Percentiles rank a stretch among this genome's conserved stretches.
These are phyloP conservation scores for Oncorhynchus kisutch DNA, from an alignment of 2,113 vertebrate genomes.

Conservation along the genomic window DNA sequence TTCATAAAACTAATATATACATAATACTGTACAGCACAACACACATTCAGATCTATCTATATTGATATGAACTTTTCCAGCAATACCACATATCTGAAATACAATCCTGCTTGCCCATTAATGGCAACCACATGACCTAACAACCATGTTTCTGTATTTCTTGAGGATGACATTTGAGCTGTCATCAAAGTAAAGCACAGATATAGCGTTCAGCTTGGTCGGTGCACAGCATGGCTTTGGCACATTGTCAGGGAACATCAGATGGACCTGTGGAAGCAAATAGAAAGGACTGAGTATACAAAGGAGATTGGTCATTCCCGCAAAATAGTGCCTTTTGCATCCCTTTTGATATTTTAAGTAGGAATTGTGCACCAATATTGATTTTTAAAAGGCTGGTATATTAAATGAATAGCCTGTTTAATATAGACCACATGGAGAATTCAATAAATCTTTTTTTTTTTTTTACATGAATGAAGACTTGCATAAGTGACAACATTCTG, in stretches of 20 bases:
- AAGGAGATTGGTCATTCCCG: neutral
- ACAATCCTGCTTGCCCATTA: slow-evolving; percentile 58
- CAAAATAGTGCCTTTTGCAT: no score
- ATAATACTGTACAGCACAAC: slow-evolving; percentile 90
- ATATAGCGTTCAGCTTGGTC: slow-evolving; percentile 97
- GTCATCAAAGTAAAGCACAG: slow-evolving; percentile 99
- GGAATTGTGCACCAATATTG: no score
- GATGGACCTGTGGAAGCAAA: slow-evolving; percentile 84
- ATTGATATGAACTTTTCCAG: slow-evolving; percentile 59
- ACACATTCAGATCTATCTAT: slow-evolving; percentile 74
- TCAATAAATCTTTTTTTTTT: no score
- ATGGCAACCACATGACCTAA: slow-evolving; percentile 97
- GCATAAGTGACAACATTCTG: no score
- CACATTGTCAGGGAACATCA: slow-evolving; percentile 99
- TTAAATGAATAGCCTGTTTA: no score
- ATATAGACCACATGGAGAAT: no score
- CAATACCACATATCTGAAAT: slow-evolving; percentile 58
- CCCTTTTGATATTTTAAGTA: no score
- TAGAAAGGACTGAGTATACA: slow-evolving; percentile 9
- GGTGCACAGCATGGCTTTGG: slow-evolving; percentile 98
- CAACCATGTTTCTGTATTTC: slow-evolving; percentile 99
- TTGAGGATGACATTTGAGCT: slow-evolving; percentile 99
- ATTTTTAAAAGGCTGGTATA: no score
- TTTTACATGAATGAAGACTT: no score
- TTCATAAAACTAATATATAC: slow-evolving; percentile 87